Percentiles rank a stretch among this genome's conserved stretches.
phyloP scores from a whole-genome alignment of 2,888 invertebrate species.

The Agriopis aurantiaria region DNA sequence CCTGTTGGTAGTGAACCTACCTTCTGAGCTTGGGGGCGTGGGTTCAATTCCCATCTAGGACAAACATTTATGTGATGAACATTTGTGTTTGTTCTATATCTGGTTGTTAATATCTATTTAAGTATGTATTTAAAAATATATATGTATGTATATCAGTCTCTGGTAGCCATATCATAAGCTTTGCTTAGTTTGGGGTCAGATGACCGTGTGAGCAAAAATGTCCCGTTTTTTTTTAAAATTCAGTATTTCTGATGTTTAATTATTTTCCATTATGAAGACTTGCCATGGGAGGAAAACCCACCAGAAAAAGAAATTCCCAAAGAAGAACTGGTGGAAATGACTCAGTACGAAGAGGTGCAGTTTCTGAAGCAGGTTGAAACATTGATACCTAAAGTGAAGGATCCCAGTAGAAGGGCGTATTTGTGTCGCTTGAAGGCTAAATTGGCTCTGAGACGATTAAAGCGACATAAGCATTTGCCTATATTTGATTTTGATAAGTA shows the following conservation, averaged over 20 bases:
- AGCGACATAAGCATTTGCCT: conserved; percentile 77
- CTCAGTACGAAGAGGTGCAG: conserved; percentile 79
- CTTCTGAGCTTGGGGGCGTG: too few relatives aligned
- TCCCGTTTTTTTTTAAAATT: too few relatives aligned
- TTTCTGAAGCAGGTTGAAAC: conserved; percentile 74
- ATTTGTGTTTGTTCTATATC: too few relatives aligned
- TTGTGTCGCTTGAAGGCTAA: conserved; percentile 70
- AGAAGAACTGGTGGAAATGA: conserved; percentile 64
- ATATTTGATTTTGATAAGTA: conserved; percentile 80
- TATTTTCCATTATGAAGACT: conserved; percentile 39
- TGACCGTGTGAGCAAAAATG: too few relatives aligned
- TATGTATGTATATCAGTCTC: too few relatives aligned
- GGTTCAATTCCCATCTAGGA: too few relatives aligned
- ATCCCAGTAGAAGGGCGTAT: conserved; percentile 62
- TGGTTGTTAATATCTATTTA: too few relatives aligned
- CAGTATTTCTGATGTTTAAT: not conserved
- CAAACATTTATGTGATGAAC: too few relatives aligned
- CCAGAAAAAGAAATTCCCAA: conserved; percentile 44
- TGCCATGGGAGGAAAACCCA: conserved; percentile 69
- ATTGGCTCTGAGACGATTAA: conserved; percentile 70
- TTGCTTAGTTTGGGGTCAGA: too few relatives aligned
- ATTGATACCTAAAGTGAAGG: conserved; percentile 67
- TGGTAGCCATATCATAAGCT: too few relatives aligned
- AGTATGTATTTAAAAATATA: too few relatives aligned
- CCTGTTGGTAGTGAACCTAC: too few relatives aligned